Evolutionary conservation across 2,797 vertebrate species (phyloP), one percentile per base, ranked within the genome.

Genomic region (Rhynchotus rufescens): DNA sequence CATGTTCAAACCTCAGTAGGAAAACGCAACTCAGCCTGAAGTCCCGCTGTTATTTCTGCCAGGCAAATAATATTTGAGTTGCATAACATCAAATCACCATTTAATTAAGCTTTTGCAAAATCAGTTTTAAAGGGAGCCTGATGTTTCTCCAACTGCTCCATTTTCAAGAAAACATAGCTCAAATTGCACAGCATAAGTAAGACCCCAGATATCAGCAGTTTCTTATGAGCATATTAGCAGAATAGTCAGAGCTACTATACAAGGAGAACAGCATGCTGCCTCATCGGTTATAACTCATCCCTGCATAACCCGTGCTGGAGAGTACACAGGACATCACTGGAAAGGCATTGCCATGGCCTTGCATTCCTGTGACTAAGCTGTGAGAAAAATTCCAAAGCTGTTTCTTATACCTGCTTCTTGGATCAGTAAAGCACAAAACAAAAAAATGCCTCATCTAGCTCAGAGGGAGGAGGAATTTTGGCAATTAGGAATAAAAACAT

Each of bases 41-140:
- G 59, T 77, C 81, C 60, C 51, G 75, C 75, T 92, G 76, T 82
- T 88, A 71, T 22, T 84, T 88, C 84, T 91, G 34, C 75, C 69
- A 64, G 69, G 79, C 42, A 94, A 84, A 92, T 80, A 83, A 80
- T 77, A 86, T 82, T 91, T 84, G 45, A 84, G 45, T 68, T 75
- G 68, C 45, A 51, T 69, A 86, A 88, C 78, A 90, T 91, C 68
- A 90, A 96, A 90, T 57, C 68, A 91, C 59, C 65, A 88, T 85
- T 93, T 94, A 96, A 96, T 80, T 82, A 47, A 90, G 42, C 79
- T 86, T 92, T 78, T 80, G 30, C 86, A 67, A 88, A 91, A 92
- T 69, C 73, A 59, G 36, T 88, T 93, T 72, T 40, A 78, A 91
- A 93, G 75, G 56, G 34, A 93, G 66, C 57, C 86, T 74, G 59